Base-by-base conservation (phyloP, 2,888 invertebrate genomes). In the Notodonta ziczac region DNA sequence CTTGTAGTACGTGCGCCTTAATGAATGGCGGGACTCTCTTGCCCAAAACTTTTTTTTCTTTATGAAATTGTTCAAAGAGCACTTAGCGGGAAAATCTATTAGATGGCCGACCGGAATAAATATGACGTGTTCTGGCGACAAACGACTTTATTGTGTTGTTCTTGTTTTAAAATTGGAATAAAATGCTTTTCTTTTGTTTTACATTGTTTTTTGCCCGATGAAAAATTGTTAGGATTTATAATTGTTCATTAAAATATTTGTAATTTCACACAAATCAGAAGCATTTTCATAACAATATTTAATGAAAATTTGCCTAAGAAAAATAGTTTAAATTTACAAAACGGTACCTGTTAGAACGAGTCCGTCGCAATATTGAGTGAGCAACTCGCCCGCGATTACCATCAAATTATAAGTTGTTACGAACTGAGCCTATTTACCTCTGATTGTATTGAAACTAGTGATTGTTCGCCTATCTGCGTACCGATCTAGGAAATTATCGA, bases 31-130 rank as follows among this genome's bases (percentile, higher is more conserved):
- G 82, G 87, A 84, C 83, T 84, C 83, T 84, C 77, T 82, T 81
- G 79, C 83, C 81, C 69, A 88, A 86, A 86, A 78, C 88, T 90
- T 88, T 86, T 76, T 88, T 86, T 87, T 87, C 85, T 88, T 89
- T 86, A 89, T 88, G 87, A 89, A 89, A 89, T 88, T 87, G 88
- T 89, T 83, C 82, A 72, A 77, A 81, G 86, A 90, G 90, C 91
- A 91, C 91, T 93, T 92, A 92, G 87, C 81, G 80, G 73, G 85
- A 78, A 85, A 87, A 89, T 90, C 90, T 91, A 90, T 91, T 91
- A 88, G 83, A 84, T 61, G 65, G 50, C 63, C 76, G 74, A 73
- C 73, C 76, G 69, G 82, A 77, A 82, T 84, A 81, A 83, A 74
- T 75, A 72, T 77, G 76, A 74, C 72, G 76, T 72, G 75, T 73